Conservation (phyloP, 2,888 invertebrate genomes). For the Drosophila ezoana region DNA sequence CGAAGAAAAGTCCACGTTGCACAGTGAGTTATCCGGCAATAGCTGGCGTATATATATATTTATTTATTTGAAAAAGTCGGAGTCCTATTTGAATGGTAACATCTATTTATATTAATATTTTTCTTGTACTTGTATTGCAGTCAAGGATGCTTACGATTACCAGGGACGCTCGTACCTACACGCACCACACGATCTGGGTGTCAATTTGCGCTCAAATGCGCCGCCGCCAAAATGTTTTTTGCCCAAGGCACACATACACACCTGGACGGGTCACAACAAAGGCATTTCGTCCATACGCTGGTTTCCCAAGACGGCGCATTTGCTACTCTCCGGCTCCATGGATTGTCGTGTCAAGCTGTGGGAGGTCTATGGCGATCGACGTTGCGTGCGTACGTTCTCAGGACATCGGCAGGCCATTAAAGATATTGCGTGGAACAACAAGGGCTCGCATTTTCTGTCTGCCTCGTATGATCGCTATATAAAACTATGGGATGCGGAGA, state of each 20-base stretch:
- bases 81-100: neutral
- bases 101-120: neutral
- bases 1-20: slow-evolving; percentile 97
- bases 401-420: slow-evolving; percentile 99
- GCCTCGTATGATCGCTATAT: slow-evolving; percentile 99
- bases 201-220: slow-evolving; percentile 93
- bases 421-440: slow-evolving; percentile 97
- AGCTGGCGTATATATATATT: no score
- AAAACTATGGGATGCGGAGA: slow-evolving; percentile 99
- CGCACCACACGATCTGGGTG: slow-evolving; percentile 96
- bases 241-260: slow-evolving; percentile 97
- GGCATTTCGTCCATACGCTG: slow-evolving; percentile 97
- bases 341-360: slow-evolving; percentile 98
- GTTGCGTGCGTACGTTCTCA: slow-evolving; percentile 96
- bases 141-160: slow-evolving; percentile 97
- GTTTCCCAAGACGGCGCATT: slow-evolving; percentile 97
- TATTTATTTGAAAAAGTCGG: no score
- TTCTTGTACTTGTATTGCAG: slow-evolving; percentile 85
- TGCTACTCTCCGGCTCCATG: slow-evolving; percentile 98
- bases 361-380: slow-evolving; percentile 98
- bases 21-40: slow-evolving; percentile 88
- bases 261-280: slow-evolving; percentile 98
- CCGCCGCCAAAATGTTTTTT: slow-evolving; percentile 98
- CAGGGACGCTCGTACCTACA: slow-evolving; percentile 98
- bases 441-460: slow-evolving; percentile 96